phyloP scores from a whole-genome alignment of 1,140 invertebrate species.

The Thaumatotibia leucotreta region DNA sequence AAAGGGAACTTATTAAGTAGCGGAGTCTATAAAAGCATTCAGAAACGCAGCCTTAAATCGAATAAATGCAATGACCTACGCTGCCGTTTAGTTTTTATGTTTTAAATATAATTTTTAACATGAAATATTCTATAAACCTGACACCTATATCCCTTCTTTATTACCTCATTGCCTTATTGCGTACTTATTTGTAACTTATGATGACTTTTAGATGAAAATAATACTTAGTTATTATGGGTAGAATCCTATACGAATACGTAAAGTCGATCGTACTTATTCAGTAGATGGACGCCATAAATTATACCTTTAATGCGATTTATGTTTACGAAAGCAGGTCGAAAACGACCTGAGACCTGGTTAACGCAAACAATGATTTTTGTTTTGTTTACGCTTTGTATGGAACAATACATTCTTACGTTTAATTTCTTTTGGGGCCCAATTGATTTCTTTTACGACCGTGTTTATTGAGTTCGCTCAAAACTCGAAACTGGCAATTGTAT shows the following conservation, averaged over 20 bases:
- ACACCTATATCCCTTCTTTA: not conserved
- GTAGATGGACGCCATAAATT: conserved; percentile 48
- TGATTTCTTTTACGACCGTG: conserved; percentile 72
- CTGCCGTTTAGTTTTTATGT: not conserved
- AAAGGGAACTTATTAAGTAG: not conserved
- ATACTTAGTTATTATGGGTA: conserved; percentile 20
- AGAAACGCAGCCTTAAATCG: not conserved
- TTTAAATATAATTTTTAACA: not conserved
- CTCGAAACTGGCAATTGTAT: conserved; percentile 60
- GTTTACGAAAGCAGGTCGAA: conserved; percentile 63
- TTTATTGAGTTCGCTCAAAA: conserved; percentile 68
- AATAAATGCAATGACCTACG: not conserved
- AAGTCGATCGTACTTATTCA: conserved; percentile 43
- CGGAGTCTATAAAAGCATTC: not conserved
- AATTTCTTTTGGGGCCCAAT: conserved; percentile 72
- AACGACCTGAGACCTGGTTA: conserved; percentile 70
- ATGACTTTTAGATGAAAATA: conserved; percentile 21
- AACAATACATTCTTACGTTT: conserved; percentile 76
- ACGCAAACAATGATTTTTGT: conserved; percentile 55
- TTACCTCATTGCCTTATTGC: not conserved
- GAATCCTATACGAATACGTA: conserved; percentile 27
- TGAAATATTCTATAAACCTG: not conserved
- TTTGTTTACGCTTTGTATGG: conserved; percentile 64
- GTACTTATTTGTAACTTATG: conserved; percentile 19
- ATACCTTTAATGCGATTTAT: conserved; percentile 61